Percentiles rank a stretch among this genome's conserved stretches.
These are phyloP conservation scores for Microctonus aethiopoides DNA, from an alignment of 2,888 invertebrate species.

Conservation along the genomic window DNA sequence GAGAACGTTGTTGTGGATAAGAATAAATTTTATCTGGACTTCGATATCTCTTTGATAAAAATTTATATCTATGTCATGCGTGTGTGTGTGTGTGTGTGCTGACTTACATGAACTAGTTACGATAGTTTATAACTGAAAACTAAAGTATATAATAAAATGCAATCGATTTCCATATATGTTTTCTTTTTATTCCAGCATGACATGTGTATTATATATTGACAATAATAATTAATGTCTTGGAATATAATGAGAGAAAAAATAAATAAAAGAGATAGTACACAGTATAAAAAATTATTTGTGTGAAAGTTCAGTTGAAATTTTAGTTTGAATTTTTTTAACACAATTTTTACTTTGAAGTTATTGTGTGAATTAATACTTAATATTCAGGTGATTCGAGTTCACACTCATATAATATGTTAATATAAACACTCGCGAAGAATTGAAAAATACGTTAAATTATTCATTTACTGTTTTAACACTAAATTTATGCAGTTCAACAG, in stretches of 20 bases:
- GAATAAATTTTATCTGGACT: neutral
- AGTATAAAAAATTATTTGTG: no score
- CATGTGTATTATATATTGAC: no score
- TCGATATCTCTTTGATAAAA: constrained; percentile 6
- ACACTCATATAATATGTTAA: no score
- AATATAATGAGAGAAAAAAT: neutral
- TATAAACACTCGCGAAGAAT: no score
- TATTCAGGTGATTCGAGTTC: no score
- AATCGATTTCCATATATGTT: neutral
- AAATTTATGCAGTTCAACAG: no score
- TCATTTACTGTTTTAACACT: no score
- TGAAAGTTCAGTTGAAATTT: no score
- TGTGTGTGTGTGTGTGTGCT: neutral
- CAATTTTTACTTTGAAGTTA: no score
- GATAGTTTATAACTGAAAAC: neutral
- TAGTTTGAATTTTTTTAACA: no score
- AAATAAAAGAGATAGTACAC: neutral
- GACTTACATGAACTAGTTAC: neutral
- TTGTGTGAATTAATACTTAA: no score
- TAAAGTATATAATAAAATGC: neutral
- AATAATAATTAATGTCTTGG: neutral
- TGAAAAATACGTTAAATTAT: no score
- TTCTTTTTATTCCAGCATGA: neutral
- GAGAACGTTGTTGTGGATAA: neutral
- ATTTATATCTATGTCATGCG: neutral